phyloP scores from a whole-genome alignment of 1,140 invertebrate species.

The Mamestra configurata region DNA sequence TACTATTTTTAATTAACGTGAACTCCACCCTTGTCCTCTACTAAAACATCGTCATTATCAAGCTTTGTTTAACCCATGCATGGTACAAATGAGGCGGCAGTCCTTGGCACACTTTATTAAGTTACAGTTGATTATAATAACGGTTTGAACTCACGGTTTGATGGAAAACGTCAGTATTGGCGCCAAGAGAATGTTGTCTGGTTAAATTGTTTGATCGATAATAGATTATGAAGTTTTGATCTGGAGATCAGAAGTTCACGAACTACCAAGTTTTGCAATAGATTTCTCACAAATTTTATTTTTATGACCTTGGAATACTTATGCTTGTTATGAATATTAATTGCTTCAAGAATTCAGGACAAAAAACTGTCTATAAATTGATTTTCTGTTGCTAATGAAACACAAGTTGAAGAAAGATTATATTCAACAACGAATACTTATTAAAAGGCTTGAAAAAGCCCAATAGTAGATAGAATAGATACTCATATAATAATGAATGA shows the following conservation, averaged over 20 bases:
- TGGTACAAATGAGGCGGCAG: slow-evolving; percentile 15
- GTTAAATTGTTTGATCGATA: neutral
- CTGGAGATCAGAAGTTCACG: neutral
- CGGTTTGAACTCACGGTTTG: neutral
- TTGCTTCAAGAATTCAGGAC: no score
- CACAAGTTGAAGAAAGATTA: no score
- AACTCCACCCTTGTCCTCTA: slow-evolving; percentile 41
- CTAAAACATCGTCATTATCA: slow-evolving; percentile 19
- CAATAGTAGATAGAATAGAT: neutral
- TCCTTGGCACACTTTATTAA: slow-evolving; percentile 34
- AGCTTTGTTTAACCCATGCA: slow-evolving; percentile 22
- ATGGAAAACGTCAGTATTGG: slow-evolving; percentile 5
- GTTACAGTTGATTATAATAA: slow-evolving; percentile 23
- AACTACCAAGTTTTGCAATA: neutral
- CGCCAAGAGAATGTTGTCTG: neutral
- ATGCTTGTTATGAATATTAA: neutral
- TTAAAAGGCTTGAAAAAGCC: neutral
- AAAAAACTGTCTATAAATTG: no score
- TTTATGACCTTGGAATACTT: neutral
- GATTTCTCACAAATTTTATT: neutral
- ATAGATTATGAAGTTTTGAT: neutral
- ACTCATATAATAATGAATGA: neutral
- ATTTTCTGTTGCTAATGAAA: no score
- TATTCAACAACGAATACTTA: no score
- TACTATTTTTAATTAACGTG: slow-evolving; percentile 33